Base-by-base conservation (phyloP, 2,888 invertebrate species). In the Aspidiotus destructor region DNA sequence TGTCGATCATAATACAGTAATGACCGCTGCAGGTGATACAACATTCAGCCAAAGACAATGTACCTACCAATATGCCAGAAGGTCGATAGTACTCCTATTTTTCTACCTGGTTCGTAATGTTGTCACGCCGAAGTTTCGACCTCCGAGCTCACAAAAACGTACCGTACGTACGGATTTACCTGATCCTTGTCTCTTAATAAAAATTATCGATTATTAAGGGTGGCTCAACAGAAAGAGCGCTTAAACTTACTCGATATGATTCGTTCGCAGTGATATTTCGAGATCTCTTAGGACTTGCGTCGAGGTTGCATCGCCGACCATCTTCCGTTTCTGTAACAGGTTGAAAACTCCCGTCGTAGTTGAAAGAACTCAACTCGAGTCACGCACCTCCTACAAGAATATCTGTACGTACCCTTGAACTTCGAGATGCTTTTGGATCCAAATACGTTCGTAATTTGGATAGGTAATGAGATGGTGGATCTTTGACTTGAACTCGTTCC, bases 401-500 rank as follows among this genome's bases (percentile, higher is more conserved):
- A 57, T n/a, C n/a, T n/a, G n/a, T 53, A 71, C 88, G 83, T 82
- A 94, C 94, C 83, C 93, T 84, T 79, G 93, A 91, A 82, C 93
- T 94, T 76, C 94, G 85, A 60, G 94, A 94, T 61, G 95, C 93
- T 79, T 93, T 94, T 6, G 97, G 97, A 79, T 97, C 96, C 77
- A 98, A 83, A 80, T 96, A 97, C 8, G 95, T 94, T 75, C 89
- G 84, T 75, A 99, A 82, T 80, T 96, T 97, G 79, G 90, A 90
- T 77, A 99, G 85, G 83, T 99, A 99, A 80, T 93, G 92, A 69
- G 92, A 85, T 62, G 99, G 98, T 62, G 96, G 92, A 79, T 97
- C 94, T 80, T 97, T 96, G n/a, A 94, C 96, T 77, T 93, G 93
- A 74, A 97, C 95, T 85, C 91, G 88, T 84, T 96, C 96, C 89